Evolutionary conservation across 2,797 vertebrate species (phyloP).

Genomic region (Epinephelus awoara): DNA sequence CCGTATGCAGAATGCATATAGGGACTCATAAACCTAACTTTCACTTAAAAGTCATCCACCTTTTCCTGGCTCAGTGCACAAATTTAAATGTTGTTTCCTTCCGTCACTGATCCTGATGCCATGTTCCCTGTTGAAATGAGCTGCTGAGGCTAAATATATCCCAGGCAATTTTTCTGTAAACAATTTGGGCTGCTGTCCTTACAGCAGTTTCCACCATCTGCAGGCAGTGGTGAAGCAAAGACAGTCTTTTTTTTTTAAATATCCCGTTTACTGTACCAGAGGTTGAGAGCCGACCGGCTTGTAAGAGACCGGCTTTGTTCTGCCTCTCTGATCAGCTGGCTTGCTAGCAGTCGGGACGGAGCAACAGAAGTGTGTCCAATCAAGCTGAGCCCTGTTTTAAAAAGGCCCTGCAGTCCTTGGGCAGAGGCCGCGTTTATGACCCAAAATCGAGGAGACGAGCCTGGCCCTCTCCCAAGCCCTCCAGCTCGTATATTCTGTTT

Average conservation of each 20-base stretch:
- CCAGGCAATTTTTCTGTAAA: not conserved
- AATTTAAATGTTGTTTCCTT: conserved; percentile 29
- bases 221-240: conserved; percentile 23
- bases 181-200: conserved; percentile 17
- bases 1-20: conserved; percentile 50
- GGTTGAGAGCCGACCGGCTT: conserved; percentile 59
- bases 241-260: not conserved
- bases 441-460: conserved; percentile 74
- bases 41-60: conserved; percentile 54
- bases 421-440: conserved; percentile 77
- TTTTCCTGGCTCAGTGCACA: conserved; percentile 6
- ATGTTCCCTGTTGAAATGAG: conserved; percentile 27
- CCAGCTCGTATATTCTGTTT: conserved; percentile 66
- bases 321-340: conserved; percentile 81
- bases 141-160: conserved; percentile 20
- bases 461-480: conserved; percentile 71
- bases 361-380: conserved; percentile 84
- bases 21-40: conserved; percentile 63
- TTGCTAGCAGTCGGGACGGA: conserved; percentile 64
- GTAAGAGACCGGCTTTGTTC: conserved; percentile 76
- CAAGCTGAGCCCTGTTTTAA: conserved; percentile 81
- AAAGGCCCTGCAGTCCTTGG: conserved; percentile 76
- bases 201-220: conserved; percentile 14
- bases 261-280: conserved; percentile 63
- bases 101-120: conserved; percentile 35